A percentile compares a stretch with the other conserved stretches of the same genome.
These are phyloP conservation scores for Chrysaora quinquecirrha DNA, from an alignment of 30 jellyfish, hydroid and myxozoan genomes.

Conservation along the genomic window DNA sequence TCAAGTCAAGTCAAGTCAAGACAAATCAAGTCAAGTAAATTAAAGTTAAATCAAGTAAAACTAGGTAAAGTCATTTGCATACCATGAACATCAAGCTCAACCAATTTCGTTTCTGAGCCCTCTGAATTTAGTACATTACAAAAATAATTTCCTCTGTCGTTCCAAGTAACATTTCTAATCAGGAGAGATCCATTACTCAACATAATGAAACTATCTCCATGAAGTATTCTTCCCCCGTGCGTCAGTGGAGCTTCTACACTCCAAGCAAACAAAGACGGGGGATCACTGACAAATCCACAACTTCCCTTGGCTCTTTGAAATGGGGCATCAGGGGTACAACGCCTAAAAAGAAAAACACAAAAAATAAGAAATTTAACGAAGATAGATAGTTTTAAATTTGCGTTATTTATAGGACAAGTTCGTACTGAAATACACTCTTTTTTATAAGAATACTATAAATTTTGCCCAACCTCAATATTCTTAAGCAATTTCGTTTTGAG, in stretches of 20 bases:
- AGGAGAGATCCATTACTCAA: conserved; percentile 35
- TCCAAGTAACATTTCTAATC: conserved; percentile 69
- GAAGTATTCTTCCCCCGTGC: conserved; percentile 34
- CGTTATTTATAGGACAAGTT: no score
- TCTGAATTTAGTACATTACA: conserved; percentile 86
- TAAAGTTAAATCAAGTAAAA: no score
- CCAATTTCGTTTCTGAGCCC: conserved; percentile 63
- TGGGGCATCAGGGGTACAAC: conserved; percentile 49
- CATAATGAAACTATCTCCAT: no score
- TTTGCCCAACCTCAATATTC: no score
- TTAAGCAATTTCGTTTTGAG: no score
- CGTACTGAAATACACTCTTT: no score
- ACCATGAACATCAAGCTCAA: conserved; percentile 78
- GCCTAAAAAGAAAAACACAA: conserved; percentile 36
- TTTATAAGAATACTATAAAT: no score
- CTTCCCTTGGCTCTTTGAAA: conserved; percentile 29
- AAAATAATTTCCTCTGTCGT: conserved; percentile 73
- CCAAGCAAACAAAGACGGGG: no score
- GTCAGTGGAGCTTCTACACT: conserved; percentile 33
- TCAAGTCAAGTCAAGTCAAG: no score
- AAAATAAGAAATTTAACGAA: no score
- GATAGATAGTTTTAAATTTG: no score
- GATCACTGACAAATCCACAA: conserved; percentile 57
- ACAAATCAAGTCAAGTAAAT: no score
- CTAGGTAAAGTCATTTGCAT: background rate